Evolutionary conservation across 1,140 invertebrate genomes (phyloP).

Genomic region (Chlorops oryzae): DNA sequence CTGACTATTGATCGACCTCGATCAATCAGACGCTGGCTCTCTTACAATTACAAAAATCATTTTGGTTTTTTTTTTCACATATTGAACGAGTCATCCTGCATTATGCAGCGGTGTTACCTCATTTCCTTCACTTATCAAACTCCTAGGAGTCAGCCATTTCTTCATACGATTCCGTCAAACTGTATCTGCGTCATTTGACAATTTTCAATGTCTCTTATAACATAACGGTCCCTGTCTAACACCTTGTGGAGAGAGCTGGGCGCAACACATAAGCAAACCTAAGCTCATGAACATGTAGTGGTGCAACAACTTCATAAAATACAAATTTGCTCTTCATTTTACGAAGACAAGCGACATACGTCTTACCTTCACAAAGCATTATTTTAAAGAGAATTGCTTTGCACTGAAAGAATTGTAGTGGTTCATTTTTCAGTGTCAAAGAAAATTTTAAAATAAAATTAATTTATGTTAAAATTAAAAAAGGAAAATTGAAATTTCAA

Average conservation of each 20-base stretch:
- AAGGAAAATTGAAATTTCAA: no score
- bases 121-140: no score
- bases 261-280: conserved; percentile 23
- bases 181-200: conserved; percentile 21
- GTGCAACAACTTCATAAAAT: conserved; percentile 17
- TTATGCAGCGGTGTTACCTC: no score
- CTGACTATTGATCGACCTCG: no score
- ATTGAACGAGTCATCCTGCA: no score
- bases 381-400: neutral
- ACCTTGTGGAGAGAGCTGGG: conserved; percentile 5
- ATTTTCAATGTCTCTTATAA: conserved; percentile 18
- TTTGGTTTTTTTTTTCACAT: no score
- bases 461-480: no score
- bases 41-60: no score
- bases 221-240: conserved; percentile 11
- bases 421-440: conserved; percentile 7
- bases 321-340: conserved; percentile 1
- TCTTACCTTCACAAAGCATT: conserved; percentile 10
- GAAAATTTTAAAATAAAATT: no score
- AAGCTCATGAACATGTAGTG: conserved; percentile 2
- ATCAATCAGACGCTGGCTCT: no score
- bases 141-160: conserved; percentile 1
- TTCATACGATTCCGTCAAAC: conserved; percentile 9
- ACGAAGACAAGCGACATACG: conserved; percentile 20
- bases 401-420: neutral